Evolutionary conservation across 2,113 vertebrate genomes (phyloP).

Genomic region (Azemiops feae): DNA sequence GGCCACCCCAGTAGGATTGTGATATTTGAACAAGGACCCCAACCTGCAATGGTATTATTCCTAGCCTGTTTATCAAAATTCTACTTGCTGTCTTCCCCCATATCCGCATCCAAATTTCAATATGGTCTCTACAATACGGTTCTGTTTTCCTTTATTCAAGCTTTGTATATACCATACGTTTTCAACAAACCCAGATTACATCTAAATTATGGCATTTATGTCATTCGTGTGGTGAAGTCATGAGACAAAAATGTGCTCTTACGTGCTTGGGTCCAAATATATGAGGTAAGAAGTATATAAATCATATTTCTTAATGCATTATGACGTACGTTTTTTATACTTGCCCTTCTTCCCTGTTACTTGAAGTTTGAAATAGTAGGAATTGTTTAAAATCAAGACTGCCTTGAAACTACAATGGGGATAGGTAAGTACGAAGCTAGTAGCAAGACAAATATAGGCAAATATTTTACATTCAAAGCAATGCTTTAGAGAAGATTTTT

Average conservation of each 20-base stretch:
- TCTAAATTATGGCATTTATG: background rate
- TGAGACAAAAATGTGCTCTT: background rate
- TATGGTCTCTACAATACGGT: background rate
- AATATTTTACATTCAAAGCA: slow-evolving; percentile 5
- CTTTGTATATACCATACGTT: background rate
- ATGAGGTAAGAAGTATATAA: background rate
- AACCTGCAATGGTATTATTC: background rate
- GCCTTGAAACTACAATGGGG: background rate
- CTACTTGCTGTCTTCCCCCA: background rate
- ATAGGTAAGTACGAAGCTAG: slow-evolving; percentile 25
- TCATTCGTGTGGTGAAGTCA: background rate
- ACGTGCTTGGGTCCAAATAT: background rate
- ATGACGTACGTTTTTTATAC: background rate
- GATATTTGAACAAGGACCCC: background rate
- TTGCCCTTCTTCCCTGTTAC: background rate
- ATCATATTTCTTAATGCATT: background rate
- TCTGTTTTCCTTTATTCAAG: background rate
- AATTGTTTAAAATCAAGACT: background rate
- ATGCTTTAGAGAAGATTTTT: background rate
- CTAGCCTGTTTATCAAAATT: background rate
- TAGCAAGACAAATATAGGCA: background rate
- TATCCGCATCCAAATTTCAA: background rate
- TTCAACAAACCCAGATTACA: background rate
- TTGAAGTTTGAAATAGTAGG: background rate
- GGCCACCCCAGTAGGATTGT: background rate